Evolutionary conservation across 53 echinoderm and acorn worm species (phyloP).

Genomic region (Patiria pectinifera): DNA sequence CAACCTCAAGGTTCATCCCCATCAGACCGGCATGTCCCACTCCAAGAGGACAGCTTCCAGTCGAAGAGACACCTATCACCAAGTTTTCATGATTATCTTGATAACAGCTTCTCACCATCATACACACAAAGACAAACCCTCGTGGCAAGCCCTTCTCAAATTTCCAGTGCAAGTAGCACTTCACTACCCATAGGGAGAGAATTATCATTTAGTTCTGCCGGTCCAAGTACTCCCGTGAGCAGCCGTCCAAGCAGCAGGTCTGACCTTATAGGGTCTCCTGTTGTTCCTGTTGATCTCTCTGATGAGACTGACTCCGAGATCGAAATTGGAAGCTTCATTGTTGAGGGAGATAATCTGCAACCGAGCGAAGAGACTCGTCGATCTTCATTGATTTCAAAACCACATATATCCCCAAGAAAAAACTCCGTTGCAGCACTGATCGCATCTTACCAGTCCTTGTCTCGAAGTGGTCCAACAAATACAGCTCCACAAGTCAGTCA

Average conservation of each 20-base stretch:
- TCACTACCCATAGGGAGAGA: background rate
- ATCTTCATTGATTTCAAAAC: background rate
- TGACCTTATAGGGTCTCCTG: background rate
- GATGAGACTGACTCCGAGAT: conserved; percentile 22
- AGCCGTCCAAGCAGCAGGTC: background rate
- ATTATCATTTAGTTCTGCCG: background rate
- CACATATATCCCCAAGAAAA: background rate
- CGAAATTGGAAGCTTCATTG: conserved; percentile 3
- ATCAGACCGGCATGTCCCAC: background rate
- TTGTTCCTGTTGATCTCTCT: background rate
- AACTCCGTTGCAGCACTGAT: conserved; percentile 30
- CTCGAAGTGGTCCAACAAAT: conserved; percentile 3
- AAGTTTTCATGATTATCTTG: background rate
- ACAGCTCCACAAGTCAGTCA: background rate
- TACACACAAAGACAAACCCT: background rate
- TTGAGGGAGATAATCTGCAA: background rate
- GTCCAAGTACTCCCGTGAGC: background rate
- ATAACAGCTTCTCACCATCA: background rate
- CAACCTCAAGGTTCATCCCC: background rate
- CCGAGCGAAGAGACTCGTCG: conserved; percentile 1
- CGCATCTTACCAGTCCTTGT: conserved; percentile 33
- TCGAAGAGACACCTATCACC: background rate
- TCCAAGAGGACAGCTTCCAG: background rate
- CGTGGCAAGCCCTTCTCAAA: background rate
- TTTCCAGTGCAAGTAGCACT: conserved; percentile 1